Conservation (phyloP, 2,797 vertebrate genomes). For the Etheostoma nigrum region DNA sequence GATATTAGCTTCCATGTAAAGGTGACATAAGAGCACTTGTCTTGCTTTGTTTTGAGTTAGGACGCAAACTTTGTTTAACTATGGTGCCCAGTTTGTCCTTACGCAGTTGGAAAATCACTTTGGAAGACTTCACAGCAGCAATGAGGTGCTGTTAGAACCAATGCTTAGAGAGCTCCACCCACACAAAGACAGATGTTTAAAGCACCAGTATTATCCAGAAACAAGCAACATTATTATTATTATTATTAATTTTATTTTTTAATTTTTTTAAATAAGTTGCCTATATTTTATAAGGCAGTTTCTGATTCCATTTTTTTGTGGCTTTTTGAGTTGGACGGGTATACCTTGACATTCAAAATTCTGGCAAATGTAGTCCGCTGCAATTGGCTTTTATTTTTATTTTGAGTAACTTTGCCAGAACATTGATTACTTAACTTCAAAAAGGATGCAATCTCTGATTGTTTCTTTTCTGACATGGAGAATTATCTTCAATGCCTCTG, state of each 20-base stretch:
- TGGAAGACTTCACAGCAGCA: slow-evolving; percentile 4
- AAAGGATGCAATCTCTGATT: neutral
- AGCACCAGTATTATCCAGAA: neutral
- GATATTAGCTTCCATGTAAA: slow-evolving; percentile 7
- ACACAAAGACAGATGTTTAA: slow-evolving; percentile 8
- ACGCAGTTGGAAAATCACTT: slow-evolving; percentile 54
- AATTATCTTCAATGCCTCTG: neutral
- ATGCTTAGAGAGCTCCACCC: neutral
- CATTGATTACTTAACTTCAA: neutral
- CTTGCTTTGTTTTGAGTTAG: slow-evolving; percentile 46
- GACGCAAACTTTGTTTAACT: slow-evolving; percentile 40
- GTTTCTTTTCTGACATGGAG: neutral
- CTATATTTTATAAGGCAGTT: neutral
- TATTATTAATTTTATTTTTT: no score
- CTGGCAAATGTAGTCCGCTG: neutral
- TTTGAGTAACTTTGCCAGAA: neutral
- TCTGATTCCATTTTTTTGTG: neutral
- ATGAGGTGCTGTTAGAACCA: neutral
- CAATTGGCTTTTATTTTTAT: neutral
- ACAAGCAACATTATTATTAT: neutral
- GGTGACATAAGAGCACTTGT: slow-evolving; percentile 19
- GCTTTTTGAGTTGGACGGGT: neutral
- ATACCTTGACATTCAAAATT: neutral
- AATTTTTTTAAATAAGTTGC: no score
- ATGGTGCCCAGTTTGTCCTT: slow-evolving; percentile 22